These are phyloP conservation scores for Carettochelys insculpta DNA, from an alignment of 2,113 vertebrate species.

Conservation along the genomic window DNA sequence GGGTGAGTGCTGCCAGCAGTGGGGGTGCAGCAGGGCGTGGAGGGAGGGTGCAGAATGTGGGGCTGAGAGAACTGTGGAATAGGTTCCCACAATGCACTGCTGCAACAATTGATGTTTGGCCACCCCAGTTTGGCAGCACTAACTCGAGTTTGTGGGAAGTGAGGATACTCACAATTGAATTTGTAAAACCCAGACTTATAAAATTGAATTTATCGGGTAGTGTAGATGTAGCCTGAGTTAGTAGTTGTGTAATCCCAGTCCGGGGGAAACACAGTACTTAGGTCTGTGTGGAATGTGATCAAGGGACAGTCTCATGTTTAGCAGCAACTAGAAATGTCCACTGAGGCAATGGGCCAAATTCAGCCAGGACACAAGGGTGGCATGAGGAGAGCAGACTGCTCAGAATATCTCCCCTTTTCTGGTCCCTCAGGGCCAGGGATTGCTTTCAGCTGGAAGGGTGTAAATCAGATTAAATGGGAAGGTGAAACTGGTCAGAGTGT, in stretches of 20 bases:
- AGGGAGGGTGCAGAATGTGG: no score
- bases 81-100: no score
- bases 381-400: background rate
- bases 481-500: background rate
- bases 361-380: background rate
- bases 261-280: background rate
- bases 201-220: no score
- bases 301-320: background rate
- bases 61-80: no score
- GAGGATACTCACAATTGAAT: no score
- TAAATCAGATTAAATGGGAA: fast-evolving
- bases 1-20: no score
- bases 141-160: no score
- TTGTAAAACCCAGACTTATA: no score
- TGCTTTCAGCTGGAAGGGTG: background rate
- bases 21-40: no score
- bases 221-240: no score
- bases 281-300: background rate
- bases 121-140: no score
- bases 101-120: no score
- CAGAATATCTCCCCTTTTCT: background rate
- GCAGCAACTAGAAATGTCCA: background rate
- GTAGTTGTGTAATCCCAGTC: background rate
- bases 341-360: background rate
- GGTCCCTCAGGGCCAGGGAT: background rate